Evolutionary conservation across 2,113 vertebrate genomes (phyloP).

Genomic region (Physeter macrocephalus): DNA sequence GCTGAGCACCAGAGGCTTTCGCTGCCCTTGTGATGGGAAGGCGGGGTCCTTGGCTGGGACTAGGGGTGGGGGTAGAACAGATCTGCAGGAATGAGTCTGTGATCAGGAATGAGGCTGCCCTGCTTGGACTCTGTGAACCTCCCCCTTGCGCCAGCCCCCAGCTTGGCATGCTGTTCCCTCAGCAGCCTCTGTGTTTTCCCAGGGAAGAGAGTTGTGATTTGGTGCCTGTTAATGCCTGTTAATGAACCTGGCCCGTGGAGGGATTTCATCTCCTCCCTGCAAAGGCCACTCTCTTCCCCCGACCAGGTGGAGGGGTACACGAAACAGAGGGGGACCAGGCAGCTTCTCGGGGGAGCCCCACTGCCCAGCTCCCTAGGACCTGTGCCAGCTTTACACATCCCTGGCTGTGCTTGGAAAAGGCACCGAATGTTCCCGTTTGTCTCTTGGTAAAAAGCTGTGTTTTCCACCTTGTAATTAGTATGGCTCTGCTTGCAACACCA

Average conservation of each 20-base stretch:
- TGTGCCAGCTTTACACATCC: neutral
- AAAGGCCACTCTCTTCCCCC: neutral
- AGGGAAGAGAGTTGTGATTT: neutral
- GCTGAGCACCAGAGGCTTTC: neutral
- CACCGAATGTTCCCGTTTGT: neutral
- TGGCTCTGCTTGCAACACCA: neutral
- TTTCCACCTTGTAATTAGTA: conserved; percentile 4
- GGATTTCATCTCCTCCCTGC: neutral
- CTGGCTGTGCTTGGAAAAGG: neutral
- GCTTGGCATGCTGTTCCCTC: too few species aligned
- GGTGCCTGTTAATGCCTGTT: neutral
- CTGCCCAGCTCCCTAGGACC: neutral
- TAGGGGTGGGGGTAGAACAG: too few species aligned
- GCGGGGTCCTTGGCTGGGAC: neutral
- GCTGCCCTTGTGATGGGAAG: neutral
- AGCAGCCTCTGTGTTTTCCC: neutral
- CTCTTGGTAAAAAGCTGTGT: neutral
- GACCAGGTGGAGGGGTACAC: too few species aligned
- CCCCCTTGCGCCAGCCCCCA: too few species aligned
- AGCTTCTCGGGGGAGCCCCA: neutral
- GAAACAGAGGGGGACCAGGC: neutral
- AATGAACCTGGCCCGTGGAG: neutral
- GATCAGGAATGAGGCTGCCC: neutral
- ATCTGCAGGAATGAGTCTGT: neutral
- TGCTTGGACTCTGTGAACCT: neutral